Percentiles rank a stretch among this genome's conserved stretches.
phyloP scores from a whole-genome alignment of 2,113 vertebrate genomes.

The Tretioscincus oriximinensis region DNA sequence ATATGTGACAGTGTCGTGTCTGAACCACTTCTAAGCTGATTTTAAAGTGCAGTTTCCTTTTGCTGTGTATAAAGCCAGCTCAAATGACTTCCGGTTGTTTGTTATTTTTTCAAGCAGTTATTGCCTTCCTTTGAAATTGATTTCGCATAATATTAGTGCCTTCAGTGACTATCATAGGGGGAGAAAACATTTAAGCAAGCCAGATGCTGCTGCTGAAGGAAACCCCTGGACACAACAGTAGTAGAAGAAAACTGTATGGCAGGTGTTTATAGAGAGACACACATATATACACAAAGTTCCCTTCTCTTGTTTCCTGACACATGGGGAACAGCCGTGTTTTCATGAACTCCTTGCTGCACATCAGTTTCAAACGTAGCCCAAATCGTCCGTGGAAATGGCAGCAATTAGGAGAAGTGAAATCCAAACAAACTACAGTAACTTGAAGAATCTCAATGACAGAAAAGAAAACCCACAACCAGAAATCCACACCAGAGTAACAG shows the following conservation, averaged over 20 bases:
- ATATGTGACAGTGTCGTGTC: no score
- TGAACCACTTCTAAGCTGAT: no score
- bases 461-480: constrained; percentile 25
- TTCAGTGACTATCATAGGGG: constrained; percentile 19
- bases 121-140: neutral
- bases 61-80: neutral
- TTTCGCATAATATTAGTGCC: constrained; percentile 31
- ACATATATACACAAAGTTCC: constrained; percentile 40
- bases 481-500: constrained; percentile 18
- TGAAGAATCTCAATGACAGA: constrained; percentile 55
- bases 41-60: neutral
- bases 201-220: constrained; percentile 38
- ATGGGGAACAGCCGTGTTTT: constrained; percentile 49
- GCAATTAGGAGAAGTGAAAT: constrained; percentile 56
- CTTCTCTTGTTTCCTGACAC: constrained; percentile 62
- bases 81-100: neutral
- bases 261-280: constrained; percentile 61
- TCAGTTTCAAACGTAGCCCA: constrained; percentile 59
- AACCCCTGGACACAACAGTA: constrained; percentile 35
- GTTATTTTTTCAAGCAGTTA: neutral
- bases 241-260: constrained; percentile 54
- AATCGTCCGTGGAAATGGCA: constrained; percentile 58
- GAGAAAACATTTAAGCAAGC: constrained; percentile 22
- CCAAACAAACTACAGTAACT: constrained; percentile 52
- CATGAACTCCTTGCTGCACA: constrained; percentile 48